Conservation (phyloP, 2,113 vertebrate genomes). For the Corvus cornix region DNA sequence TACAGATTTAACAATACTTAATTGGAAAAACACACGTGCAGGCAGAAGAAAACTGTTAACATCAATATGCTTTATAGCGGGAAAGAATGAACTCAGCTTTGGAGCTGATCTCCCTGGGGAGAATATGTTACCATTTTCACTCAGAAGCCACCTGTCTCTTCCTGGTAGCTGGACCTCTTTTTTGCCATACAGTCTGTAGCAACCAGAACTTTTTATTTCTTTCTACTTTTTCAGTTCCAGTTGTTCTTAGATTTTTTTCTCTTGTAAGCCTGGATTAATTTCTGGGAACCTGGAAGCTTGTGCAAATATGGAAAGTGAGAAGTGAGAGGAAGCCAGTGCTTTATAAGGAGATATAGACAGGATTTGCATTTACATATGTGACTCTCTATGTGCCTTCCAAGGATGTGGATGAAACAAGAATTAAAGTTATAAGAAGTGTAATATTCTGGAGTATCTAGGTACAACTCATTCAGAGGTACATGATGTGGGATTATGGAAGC, state of each 20-base stretch:
- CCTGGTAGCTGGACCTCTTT: background rate
- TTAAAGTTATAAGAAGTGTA: background rate
- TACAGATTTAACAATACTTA: constrained; percentile 64
- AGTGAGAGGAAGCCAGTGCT: background rate
- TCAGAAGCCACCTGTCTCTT: constrained; percentile 59
- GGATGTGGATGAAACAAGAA: background rate
- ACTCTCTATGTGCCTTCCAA: background rate
- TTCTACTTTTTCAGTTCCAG: background rate
- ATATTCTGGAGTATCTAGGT: background rate
- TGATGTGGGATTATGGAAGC: background rate
- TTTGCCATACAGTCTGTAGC: background rate
- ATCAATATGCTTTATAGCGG: constrained; percentile 62
- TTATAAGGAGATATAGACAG: background rate
- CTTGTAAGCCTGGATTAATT: background rate
- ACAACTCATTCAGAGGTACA: background rate
- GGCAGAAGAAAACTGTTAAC: constrained; percentile 65
- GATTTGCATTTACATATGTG: background rate
- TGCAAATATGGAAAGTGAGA: background rate
- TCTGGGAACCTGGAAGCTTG: background rate
- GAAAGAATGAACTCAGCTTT: constrained; percentile 68
- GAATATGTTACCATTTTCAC: constrained; percentile 21
- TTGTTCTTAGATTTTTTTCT: background rate
- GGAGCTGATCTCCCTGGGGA: constrained; percentile 55
- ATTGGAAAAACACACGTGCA: constrained; percentile 71
- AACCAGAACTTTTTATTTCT: background rate